Evolutionary conservation across 2,797 vertebrate genomes (phyloP), one percentile per base, ranked within the genome.

Genomic region (Rhinoraja longicauda): DNA sequence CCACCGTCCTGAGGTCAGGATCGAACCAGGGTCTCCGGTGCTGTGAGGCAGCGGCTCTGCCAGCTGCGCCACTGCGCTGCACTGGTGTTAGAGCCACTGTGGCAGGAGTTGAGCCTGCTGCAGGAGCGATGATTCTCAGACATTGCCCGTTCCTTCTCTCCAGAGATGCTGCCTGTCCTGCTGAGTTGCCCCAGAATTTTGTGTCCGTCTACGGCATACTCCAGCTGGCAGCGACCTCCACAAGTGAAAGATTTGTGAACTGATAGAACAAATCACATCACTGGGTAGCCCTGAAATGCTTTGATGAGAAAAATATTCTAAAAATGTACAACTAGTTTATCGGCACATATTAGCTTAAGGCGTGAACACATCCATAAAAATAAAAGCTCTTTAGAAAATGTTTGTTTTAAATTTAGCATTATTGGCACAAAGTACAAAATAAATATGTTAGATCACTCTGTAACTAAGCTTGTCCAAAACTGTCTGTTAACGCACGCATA

Each of bases 341-440:
- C 59, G 8, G 84, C 59, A 88, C 17, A 21, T 67, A 32, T 36
- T 64, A 88, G 84, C 62, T 88, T 88, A 84, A n/a, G 26, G 9
- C 24, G 57, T 57, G 29, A 7, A 36, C 15, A 86, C 19, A 29
- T 32, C n/a, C 36, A 88, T 88, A 88, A 88, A 88, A 88, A 88
- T 88, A 88, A 88, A 64, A 9, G n/a, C 15, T 88, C n/a, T 36
- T 88, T 67, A 88, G 59, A 88, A 88, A 88, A 88, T 88, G 36
- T 88, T 64, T 67, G n/a, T 64, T 36, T 9, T 26, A 32, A 88
- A 88, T 64, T 88, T 24, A 72, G 70, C 70, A 72, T 72, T 72
- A 72, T 72, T 21, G 36, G n/a, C n/a, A 36, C 2, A 64, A 59
- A 64, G 88, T 64, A 32, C 67, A 88, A 67, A 67, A 64, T 32